Evolutionary conservation across 2,888 invertebrate genomes (phyloP).

Genomic region (Cheilosia grossa): DNA sequence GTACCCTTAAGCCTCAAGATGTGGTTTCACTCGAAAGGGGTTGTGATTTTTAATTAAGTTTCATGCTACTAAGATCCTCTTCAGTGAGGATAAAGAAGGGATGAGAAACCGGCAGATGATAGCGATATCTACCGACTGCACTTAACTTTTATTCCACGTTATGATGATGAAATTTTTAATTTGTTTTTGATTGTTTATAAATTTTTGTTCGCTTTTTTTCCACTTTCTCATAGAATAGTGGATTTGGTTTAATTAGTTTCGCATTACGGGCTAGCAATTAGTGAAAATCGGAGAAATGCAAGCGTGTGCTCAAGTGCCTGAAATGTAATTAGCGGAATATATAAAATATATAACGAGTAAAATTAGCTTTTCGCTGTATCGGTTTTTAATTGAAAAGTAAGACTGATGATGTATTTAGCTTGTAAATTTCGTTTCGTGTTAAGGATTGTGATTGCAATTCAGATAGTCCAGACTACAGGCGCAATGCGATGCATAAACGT

Average conservation of each 20-base stretch:
- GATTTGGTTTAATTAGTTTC: slow-evolving; percentile 60
- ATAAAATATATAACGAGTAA: too few relatives aligned
- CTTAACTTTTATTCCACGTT: slow-evolving; percentile 6
- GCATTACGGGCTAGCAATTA: slow-evolving; percentile 51
- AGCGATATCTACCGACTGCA: not conserved
- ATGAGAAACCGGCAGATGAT: slow-evolving; percentile 22
- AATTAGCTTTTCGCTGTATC: too few relatives aligned
- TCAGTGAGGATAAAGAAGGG: slow-evolving; percentile 20
- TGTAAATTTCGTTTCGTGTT: too few relatives aligned
- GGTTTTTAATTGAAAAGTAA: too few relatives aligned
- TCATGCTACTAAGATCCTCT: slow-evolving; percentile 40
- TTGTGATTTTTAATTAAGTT: slow-evolving; percentile 68
- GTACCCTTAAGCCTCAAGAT: slow-evolving; percentile 65
- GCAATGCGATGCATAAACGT: too few relatives aligned
- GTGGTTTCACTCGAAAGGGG: slow-evolving; percentile 48
- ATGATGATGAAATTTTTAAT: slow-evolving; percentile 49
- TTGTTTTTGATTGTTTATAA: slow-evolving; percentile 54
- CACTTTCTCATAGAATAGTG: not conserved
- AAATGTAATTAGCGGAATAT: slow-evolving; percentile 53
- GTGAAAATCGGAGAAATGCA: slow-evolving; percentile 41
- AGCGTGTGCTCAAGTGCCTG: too few relatives aligned
- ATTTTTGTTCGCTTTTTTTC: slow-evolving; percentile 27
- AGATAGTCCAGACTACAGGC: too few relatives aligned
- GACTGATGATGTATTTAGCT: too few relatives aligned
- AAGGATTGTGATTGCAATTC: too few relatives aligned